Evolutionary conservation across 1,140 invertebrate genomes (phyloP).

Genomic region (Drosophila pruinosa): DNA sequence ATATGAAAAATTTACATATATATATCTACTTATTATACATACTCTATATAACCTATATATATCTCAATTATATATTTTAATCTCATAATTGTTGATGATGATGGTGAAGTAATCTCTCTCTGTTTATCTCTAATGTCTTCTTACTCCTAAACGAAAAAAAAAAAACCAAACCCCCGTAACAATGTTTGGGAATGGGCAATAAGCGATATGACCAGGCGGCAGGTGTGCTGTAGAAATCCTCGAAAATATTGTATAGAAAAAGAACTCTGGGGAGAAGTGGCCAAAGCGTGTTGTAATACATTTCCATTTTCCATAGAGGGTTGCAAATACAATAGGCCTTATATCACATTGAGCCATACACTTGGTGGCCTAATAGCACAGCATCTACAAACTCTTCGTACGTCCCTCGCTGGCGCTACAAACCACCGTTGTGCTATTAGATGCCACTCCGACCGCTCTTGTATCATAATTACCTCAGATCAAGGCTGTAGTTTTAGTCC

Average conservation of each 20-base stretch:
- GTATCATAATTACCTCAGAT: slow-evolving; percentile 36
- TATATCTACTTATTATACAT: slow-evolving; percentile 52
- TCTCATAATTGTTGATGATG: slow-evolving; percentile 80
- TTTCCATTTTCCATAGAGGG: slow-evolving; percentile 78
- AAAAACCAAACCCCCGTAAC: slow-evolving; percentile 56
- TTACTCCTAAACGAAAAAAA: slow-evolving; percentile 75
- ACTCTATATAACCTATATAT: slow-evolving; percentile 52
- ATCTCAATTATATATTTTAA: slow-evolving; percentile 37
- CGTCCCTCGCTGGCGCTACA: slow-evolving; percentile 34
- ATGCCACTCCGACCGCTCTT: slow-evolving; percentile 20
- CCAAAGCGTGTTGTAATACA: slow-evolving; percentile 83
- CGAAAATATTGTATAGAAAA: slow-evolving; percentile 81
- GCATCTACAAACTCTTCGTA: slow-evolving; percentile 20
- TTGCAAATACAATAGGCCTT: slow-evolving; percentile 13
- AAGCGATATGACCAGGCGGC: slow-evolving; percentile 87
- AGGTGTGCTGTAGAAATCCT: slow-evolving; percentile 84
- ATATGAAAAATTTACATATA: slow-evolving; percentile 47
- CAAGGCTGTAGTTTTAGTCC: slow-evolving; percentile 22
- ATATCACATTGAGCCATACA: background rate
- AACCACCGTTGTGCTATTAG: slow-evolving; percentile 15
- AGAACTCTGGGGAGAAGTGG: slow-evolving; percentile 82
- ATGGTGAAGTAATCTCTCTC: slow-evolving; percentile 83
- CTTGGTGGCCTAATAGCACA: slow-evolving; percentile 24
- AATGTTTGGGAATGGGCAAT: slow-evolving; percentile 86
- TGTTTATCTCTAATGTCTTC: slow-evolving; percentile 83